A percentile compares a stretch with the other conserved stretches of the same genome.
Evolutionary conservation across 2,888 invertebrate genomes (phyloP).

Genomic region (Eremobia ochroleuca): DNA sequence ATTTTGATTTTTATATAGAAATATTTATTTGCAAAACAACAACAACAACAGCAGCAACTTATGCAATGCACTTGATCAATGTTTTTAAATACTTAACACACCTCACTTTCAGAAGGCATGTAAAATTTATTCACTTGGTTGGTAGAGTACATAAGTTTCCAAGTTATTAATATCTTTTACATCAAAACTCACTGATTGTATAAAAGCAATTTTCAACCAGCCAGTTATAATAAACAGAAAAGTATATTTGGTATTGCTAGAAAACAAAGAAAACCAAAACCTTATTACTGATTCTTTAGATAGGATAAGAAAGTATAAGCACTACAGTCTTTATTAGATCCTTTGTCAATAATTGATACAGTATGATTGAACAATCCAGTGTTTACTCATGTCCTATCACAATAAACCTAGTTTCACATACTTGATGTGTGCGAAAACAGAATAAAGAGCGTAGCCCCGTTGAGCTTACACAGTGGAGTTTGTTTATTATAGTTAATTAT

Average conservation of each 20-base stretch:
- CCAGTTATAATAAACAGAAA: neutral
- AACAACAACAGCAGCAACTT: no score
- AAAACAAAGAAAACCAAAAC: neutral
- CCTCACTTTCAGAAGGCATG: neutral
- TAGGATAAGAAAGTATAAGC: neutral
- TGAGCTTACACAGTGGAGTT: slow-evolving; percentile 46
- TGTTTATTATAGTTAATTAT: slow-evolving; percentile 72
- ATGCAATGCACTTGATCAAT: neutral
- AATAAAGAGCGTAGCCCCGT: slow-evolving; percentile 34
- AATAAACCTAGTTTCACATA: slow-evolving; percentile 39
- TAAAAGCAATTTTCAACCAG: neutral
- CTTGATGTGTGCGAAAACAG: slow-evolving; percentile 27
- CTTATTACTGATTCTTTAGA: neutral
- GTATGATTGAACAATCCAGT: neutral
- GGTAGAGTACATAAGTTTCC: neutral
- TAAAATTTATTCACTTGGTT: neutral
- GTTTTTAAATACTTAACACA: neutral
- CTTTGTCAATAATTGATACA: neutral
- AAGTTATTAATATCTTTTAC: neutral
- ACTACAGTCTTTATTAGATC: neutral
- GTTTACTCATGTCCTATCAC: slow-evolving; percentile 4
- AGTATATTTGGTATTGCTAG: no score
- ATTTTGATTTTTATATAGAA: no score
- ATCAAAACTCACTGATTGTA: neutral
- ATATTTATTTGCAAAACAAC: neutral